phyloP scores from a whole-genome alignment of 23 tunicate species.

The Halocynthia roretzi region DNA sequence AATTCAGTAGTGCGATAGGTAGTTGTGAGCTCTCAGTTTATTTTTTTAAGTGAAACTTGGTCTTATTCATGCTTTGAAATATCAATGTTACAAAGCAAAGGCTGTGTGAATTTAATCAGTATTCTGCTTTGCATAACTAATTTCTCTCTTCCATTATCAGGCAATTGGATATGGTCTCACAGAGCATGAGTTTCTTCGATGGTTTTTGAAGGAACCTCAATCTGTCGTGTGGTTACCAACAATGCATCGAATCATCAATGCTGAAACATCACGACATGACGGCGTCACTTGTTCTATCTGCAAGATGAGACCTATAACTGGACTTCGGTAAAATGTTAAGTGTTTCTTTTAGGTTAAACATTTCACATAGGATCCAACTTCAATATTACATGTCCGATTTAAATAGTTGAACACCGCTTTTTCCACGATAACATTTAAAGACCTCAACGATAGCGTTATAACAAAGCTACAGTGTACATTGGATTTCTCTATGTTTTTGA shows the following conservation, averaged over 20 bases:
- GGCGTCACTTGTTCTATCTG: conserved; percentile 59
- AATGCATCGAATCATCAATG: conserved; percentile 67
- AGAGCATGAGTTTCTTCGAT: conserved; percentile 46
- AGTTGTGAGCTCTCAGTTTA: too few species aligned
- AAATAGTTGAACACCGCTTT: too few species aligned
- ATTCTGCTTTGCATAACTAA: not conserved
- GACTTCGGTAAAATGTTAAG: conserved; percentile 30
- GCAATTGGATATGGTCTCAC: conserved; percentile 52
- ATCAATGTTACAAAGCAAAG: not conserved
- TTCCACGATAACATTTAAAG: too few species aligned
- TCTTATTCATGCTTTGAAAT: not conserved
- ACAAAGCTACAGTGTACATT: too few species aligned
- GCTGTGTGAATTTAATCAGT: not conserved
- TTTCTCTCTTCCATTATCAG: conserved; percentile 1
- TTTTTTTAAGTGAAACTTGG: too few species aligned
- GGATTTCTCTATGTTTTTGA: too few species aligned
- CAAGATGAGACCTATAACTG: conserved; percentile 71
- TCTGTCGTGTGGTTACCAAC: conserved; percentile 78
- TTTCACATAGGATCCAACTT: too few species aligned
- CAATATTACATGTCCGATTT: too few species aligned
- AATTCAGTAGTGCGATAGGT: too few species aligned
- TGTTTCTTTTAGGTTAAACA: too few species aligned
- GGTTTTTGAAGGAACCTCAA: conserved; percentile 57
- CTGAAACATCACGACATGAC: conserved; percentile 57
- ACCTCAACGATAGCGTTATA: too few species aligned